Conservation (phyloP, 2,797 vertebrate genomes). For the Ciconia nigra region DNA sequence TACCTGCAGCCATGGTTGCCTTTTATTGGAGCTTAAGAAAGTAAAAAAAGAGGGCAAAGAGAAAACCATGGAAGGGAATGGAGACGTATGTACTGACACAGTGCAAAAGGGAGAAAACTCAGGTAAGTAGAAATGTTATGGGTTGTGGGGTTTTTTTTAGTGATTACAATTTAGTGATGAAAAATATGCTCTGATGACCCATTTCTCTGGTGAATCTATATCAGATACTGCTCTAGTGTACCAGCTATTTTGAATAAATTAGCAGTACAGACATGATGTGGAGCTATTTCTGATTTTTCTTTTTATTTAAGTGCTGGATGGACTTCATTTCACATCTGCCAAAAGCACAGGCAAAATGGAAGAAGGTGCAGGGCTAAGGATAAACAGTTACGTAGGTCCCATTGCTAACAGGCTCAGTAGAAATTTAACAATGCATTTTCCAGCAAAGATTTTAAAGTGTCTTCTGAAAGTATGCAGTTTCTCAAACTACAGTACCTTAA, state of each 20-base stretch:
- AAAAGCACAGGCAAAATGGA: not conserved
- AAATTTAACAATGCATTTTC: not conserved
- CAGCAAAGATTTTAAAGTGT: not conserved
- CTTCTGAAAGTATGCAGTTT: not conserved
- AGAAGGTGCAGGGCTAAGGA: not conserved
- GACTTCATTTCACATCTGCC: not conserved
- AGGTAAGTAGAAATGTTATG: accelerated
- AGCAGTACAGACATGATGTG: not conserved
- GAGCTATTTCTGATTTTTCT: not conserved
- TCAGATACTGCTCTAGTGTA: not conserved
- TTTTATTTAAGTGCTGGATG: not conserved
- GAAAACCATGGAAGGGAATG: not conserved
- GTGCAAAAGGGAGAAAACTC: not conserved
- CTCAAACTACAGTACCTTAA: slow-evolving; percentile 8
- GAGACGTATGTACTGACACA: not conserved
- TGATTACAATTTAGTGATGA: not conserved
- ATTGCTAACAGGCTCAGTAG: not conserved
- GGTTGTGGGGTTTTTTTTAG: accelerated
- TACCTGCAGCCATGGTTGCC: not conserved
- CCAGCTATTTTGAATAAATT: not conserved
- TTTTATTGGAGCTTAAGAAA: not conserved
- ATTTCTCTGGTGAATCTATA: not conserved
- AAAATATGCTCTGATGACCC: not conserved
- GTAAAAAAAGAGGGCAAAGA: not conserved
- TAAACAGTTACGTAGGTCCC: not conserved